phyloP scores from a whole-genome alignment of 2,797 vertebrate species.

The Fratercula arctica region DNA sequence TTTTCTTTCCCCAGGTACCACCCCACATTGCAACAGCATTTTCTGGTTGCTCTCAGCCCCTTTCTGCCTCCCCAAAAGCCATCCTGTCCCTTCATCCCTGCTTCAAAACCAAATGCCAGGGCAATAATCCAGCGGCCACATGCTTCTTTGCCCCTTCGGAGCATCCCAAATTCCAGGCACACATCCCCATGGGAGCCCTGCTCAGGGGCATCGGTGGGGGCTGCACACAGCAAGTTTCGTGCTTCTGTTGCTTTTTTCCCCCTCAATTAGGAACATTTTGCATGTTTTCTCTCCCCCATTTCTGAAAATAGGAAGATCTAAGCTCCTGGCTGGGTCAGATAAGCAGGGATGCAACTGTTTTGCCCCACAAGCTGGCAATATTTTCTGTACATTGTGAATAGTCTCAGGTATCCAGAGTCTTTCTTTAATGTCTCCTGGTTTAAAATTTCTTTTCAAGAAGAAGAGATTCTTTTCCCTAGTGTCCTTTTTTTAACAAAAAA shows the following conservation, averaged over 20 bases:
- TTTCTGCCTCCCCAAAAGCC: neutral
- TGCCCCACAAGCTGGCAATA: neutral
- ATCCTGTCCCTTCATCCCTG: neutral
- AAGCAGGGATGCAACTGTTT: rapidly evolving
- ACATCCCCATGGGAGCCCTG: rapidly evolving
- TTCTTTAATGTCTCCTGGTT: neutral
- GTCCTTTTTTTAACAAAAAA: neutral
- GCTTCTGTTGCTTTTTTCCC: neutral
- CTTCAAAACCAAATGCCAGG: neutral
- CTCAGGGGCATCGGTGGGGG: rapidly evolving
- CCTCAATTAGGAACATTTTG: neutral
- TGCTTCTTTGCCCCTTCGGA: rapidly evolving
- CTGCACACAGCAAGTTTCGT: neutral
- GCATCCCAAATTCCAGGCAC: neutral
- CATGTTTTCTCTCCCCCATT: rapidly evolving
- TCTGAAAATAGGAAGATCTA: neutral
- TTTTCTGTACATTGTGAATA: neutral
- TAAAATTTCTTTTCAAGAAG: neutral
- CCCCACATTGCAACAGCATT: rapidly evolving
- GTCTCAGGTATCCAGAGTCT: neutral
- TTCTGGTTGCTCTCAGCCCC: rapidly evolving
- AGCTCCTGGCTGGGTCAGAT: rapidly evolving
- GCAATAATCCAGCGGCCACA: neutral
- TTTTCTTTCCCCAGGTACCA: neutral
- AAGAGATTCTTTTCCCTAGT: neutral